These are phyloP conservation scores for Oreochromis grahami DNA, from an alignment of 2,797 vertebrate genomes.

Conservation along the genomic window DNA sequence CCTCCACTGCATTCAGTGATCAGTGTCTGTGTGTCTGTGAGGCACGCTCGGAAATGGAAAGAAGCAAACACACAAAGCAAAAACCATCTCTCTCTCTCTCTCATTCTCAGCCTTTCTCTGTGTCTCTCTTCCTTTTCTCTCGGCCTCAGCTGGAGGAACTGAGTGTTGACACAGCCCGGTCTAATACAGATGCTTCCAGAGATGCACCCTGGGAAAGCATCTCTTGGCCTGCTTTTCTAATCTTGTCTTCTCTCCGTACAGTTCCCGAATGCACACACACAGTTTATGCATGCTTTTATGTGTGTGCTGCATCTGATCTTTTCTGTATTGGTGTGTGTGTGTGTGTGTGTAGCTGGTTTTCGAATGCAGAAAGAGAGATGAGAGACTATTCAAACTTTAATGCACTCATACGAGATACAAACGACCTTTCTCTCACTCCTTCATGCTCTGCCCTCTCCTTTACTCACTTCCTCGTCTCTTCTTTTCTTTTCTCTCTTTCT, in stretches of 20 bases:
- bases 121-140: neutral
- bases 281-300: neutral
- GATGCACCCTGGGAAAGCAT: constrained; percentile 64
- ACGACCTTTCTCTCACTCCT: neutral
- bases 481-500: neutral
- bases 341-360: neutral
- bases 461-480: constrained; percentile 16
- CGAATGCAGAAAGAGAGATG: constrained; percentile 14
- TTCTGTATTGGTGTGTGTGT: neutral
- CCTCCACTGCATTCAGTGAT: constrained; percentile 10
- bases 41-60: neutral
- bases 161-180: constrained; percentile 58
- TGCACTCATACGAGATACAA: constrained; percentile 41
- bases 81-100: neutral
- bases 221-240: constrained; percentile 64
- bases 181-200: constrained; percentile 62
- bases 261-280: neutral
- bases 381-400: constrained; percentile 52
- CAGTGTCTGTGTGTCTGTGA: constrained; percentile 22
- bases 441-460: constrained; percentile 3
- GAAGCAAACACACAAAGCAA: neutral
- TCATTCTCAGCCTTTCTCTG: neutral
- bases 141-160: constrained; percentile 50
- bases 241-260: constrained; percentile 31
- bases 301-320: neutral